Conservation (phyloP, 2,113 vertebrate species). For the Microtus richardsoni region DNA sequence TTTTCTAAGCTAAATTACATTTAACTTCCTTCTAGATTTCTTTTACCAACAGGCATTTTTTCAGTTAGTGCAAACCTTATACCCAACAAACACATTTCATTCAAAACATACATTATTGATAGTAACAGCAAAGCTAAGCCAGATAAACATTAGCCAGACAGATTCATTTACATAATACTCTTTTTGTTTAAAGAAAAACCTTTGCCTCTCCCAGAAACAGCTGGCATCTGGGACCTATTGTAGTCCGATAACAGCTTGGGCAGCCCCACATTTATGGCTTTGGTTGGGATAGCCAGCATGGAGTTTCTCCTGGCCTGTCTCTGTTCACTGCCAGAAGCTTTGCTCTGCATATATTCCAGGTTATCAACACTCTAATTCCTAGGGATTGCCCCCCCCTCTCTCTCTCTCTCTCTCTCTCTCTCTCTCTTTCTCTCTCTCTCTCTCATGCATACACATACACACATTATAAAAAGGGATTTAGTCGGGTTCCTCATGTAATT, state of each 20-base stretch:
- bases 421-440: no score
- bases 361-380: not conserved
- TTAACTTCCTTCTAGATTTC: conserved; percentile 57
- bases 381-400: no score
- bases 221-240: not conserved
- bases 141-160: not conserved
- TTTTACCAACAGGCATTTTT: conserved; percentile 32
- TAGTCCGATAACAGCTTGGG: not conserved
- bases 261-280: not conserved
- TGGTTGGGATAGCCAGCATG: not conserved
- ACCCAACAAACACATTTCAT: conserved; percentile 50
- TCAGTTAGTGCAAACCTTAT: conserved; percentile 60
- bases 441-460: not conserved
- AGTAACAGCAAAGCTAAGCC: not conserved
- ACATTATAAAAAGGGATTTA: not conserved
- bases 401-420: no score
- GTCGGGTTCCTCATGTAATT: not conserved
- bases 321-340: not conserved
- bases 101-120: not conserved
- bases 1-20: conserved; percentile 65
- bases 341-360: not conserved
- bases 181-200: not conserved
- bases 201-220: not conserved
- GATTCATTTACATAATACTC: not conserved
- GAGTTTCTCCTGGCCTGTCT: not conserved